Base-by-base conservation (phyloP, 2,888 invertebrate genomes). In the Chydorus sphaericus region DNA sequence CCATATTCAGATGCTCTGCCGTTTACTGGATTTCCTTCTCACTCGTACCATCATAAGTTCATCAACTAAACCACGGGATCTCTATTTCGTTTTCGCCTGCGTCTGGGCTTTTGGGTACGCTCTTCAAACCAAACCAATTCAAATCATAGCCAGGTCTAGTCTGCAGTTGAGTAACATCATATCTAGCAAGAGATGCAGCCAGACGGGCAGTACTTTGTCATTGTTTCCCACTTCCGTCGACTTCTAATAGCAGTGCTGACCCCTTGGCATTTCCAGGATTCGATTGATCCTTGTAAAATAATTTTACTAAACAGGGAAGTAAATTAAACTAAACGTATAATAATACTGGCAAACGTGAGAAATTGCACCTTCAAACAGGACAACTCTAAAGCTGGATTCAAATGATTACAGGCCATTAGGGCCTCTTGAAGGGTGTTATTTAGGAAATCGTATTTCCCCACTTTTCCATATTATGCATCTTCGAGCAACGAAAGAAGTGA, bases 281-380 rank as follows among this genome's bases (percentile, higher is more conserved):
- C 91, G 78, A 69, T 89, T 94, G 63, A 96, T 93, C 66, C 92
- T 11, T 14, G n/a, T 75, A 67, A 44, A n/a, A 44, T 10, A 62
- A 66, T 64, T 83, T 84, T 83, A 77, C 37, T n/a, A 14, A 10
- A 16, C 10, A 11, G 14, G n/a, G n/a, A n/a, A 33, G 36, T n/a
- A 33, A 11, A 33, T 33, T 33, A 11, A 31, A 11, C 10, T 33
- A 11, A 33, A 10, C 10, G 36, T 33, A 33, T 10, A 62, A 66
- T 64, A 84, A 84, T 83, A 77, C 73, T 89, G 90, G 50, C 96
- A 85, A 72, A 96, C 94, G 81, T n/a, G 87, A n/a, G 87, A 86
- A 86, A 96, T 92, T 33, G 96, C 94, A 68, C 94, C 94, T 73
- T 94, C 94, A 72, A 96, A 96, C 2, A 96, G 75, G 20, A 96